phyloP scores from a whole-genome alignment of 2,888 invertebrate genomes.

The Amphimallon solstitiale region DNA sequence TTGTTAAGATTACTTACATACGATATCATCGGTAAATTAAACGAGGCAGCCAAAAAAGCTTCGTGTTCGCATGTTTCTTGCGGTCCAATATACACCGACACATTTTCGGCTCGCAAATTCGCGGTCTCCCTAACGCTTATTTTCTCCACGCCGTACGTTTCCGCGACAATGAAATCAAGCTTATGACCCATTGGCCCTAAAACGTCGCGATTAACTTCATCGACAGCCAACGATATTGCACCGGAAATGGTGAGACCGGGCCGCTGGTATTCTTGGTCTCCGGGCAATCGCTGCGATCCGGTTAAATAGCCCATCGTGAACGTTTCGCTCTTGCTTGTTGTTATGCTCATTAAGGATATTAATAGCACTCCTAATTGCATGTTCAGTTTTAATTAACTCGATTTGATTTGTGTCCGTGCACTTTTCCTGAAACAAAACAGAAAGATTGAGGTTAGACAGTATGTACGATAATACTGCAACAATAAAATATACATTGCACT shows the following conservation, averaged over 20 bases:
- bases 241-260: slow-evolving; percentile 81
- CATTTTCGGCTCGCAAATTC: slow-evolving; percentile 80
- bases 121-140: slow-evolving; percentile 88
- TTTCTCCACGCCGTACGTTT: slow-evolving; percentile 90
- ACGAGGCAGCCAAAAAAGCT: slow-evolving; percentile 91
- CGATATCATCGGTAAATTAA: slow-evolving; percentile 95
- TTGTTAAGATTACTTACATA: slow-evolving; percentile 76
- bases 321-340: slow-evolving; percentile 53
- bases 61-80: slow-evolving; percentile 93
- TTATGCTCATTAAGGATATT: slow-evolving; percentile 27
- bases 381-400: slow-evolving; percentile 14
- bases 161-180: slow-evolving; percentile 83
- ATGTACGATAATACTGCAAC: no score
- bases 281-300: slow-evolving; percentile 81
- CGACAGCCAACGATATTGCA: slow-evolving; percentile 87
- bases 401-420: not conserved
- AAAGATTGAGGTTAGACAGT: not conserved
- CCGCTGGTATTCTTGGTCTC: slow-evolving; percentile 81
- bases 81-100: slow-evolving; percentile 90
- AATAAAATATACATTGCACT: no score
- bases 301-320: slow-evolving; percentile 87
- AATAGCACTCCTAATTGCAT: slow-evolving; percentile 31
- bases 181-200: slow-evolving; percentile 73
- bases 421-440: slow-evolving; percentile 9
- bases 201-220: slow-evolving; percentile 75